Evolutionary conservation across 35 echinoderm and acorn worm genomes (phyloP).

Genomic region (Antedon bifida): DNA sequence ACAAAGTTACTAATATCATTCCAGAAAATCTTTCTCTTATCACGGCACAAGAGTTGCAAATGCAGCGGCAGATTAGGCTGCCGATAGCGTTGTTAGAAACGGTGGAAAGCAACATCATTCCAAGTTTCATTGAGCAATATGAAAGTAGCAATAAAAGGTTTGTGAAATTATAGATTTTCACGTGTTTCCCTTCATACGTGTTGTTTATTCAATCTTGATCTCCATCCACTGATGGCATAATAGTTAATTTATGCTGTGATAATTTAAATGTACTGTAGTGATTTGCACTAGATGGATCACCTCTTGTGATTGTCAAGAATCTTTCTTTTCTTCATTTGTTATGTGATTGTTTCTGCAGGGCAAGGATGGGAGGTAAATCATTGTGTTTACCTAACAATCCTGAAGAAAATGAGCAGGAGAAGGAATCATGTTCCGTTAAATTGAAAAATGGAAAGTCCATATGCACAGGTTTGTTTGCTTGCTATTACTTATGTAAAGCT

Average conservation of each 20-base stretch:
- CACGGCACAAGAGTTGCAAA: constrained; percentile 37
- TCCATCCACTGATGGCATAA: too few relatives aligned
- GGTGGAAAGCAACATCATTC: not conserved
- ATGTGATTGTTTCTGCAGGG: not conserved
- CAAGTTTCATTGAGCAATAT: not conserved
- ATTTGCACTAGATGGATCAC: too few relatives aligned
- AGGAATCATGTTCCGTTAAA: not conserved
- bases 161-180: not conserved
- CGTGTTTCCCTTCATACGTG: too few relatives aligned
- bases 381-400: not conserved
- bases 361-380: not conserved
- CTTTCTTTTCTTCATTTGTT: too few relatives aligned
- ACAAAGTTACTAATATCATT: constrained; percentile 38
- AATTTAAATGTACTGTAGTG: too few relatives aligned
- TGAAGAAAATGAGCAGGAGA: not conserved
- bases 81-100: constrained; percentile 17
- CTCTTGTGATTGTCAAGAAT: too few relatives aligned
- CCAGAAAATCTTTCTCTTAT: constrained; percentile 23
- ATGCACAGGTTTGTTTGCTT: not conserved
- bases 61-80: constrained; percentile 47
- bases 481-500: too few relatives aligned
- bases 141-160: not conserved
- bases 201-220: too few relatives aligned
- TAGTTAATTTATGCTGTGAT: too few relatives aligned
- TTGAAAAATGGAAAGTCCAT: not conserved